Conservation (phyloP, 2,113 vertebrate genomes). For the Indicator indicator region DNA sequence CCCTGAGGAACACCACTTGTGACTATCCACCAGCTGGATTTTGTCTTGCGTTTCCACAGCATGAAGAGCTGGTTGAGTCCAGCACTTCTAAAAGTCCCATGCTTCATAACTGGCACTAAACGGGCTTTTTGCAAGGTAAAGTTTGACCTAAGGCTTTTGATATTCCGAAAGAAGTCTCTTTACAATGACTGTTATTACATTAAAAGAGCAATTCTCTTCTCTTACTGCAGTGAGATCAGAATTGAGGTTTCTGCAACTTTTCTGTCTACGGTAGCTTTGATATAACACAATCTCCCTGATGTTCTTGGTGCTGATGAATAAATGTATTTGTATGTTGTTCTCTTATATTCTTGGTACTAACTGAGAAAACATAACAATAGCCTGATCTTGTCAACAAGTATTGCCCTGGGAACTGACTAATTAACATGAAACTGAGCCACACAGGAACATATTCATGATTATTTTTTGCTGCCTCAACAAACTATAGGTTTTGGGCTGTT, state of each 20-base stretch:
- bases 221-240: not conserved
- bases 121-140: not conserved
- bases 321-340: conserved; percentile 29
- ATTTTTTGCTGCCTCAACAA: conserved; percentile 73
- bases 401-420: conserved; percentile 61
- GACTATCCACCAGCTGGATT: not conserved
- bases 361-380: conserved; percentile 60
- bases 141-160: not conserved
- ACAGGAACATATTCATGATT: conserved; percentile 66
- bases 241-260: not conserved
- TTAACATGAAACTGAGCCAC: conserved; percentile 67
- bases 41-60: not conserved
- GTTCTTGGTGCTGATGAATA: conserved; percentile 18
- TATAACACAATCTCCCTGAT: not conserved
- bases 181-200: not conserved
- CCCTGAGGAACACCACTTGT: too few species aligned
- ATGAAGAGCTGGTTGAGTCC: not conserved
- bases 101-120: not conserved
- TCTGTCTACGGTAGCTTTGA: not conserved
- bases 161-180: not conserved
- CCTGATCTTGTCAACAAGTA: conserved; percentile 45
- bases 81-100: not conserved
- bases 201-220: not conserved
- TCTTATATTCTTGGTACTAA: not conserved
- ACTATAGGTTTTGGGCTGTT: conserved; percentile 50